Base-by-base conservation (phyloP, 1,140 invertebrate genomes). In the Drosophila murphyi region DNA sequence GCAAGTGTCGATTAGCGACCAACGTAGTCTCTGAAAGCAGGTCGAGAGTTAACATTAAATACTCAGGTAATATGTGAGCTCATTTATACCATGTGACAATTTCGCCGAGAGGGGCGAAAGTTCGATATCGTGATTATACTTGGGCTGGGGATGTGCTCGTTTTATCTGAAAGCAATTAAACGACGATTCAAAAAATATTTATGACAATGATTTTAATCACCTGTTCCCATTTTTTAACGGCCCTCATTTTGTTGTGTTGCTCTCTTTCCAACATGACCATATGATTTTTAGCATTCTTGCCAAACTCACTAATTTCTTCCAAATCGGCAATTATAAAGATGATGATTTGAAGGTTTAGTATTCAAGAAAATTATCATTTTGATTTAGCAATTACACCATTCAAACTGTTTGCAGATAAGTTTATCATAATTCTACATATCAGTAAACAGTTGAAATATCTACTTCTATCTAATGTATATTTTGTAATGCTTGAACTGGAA, bases 1-100 rank as follows among this genome's bases (percentile, higher is more conserved):
- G 10, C 77, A 77, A 6, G 6, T 35, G 8, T 73, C 60, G 52
- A 50, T 35, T 1, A 34, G 20, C 5, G 29, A 2, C n/a, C 29
- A 41, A 32, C 56, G 73, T 7, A 20, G 3, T 5, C 35, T 34
- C 47, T 69, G 28, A 59, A 31, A 10, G 7, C 3, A 10, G 41
- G 12, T 3, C 37, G 41, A 32, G 2, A 28, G 20, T 43, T 34
- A 28, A 10, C 39, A 51, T 51, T n/a, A n/a, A 31, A 10, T 7
- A 50, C 3, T 4, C 4, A 34, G 2, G 2, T 10, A 35, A 5
- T 5, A 5, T 20, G 20, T 20, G 20, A 20, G 20, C 20, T 20
- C 20, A 35, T 35, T 10, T 29, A 4, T 51, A 32, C 57, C 63
- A 5, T 48, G 32, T 3, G 20, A 10, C 37, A 67, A 37, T 6